Evolutionary conservation across 2,888 invertebrate genomes (phyloP).

Genomic region (Opisthograptis luteolata): DNA sequence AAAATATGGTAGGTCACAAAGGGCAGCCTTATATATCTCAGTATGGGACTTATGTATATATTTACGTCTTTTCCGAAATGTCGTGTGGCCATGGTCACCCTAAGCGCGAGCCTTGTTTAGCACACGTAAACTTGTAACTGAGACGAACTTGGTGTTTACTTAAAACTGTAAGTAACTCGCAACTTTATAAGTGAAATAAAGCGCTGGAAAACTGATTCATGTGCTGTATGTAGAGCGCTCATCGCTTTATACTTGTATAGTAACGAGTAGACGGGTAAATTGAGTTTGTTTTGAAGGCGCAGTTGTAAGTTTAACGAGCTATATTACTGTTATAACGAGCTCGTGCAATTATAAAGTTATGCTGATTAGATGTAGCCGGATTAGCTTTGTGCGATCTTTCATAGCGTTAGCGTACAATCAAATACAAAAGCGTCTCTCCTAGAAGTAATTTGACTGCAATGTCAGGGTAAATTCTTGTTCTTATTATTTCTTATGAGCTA

Average conservation of each 20-base stretch:
- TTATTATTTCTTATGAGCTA: too few species aligned
- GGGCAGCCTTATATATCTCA: too few species aligned
- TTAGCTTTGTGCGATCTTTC: constrained; percentile 10
- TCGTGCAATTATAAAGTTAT: constrained; percentile 26
- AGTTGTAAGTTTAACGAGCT: constrained; percentile 23
- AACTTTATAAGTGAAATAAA: constrained; percentile 50
- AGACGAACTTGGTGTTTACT: constrained; percentile 52
- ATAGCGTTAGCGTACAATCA: not conserved
- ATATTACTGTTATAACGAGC: constrained; percentile 24
- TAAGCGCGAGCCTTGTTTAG: constrained; percentile 43
- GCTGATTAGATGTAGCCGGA: constrained; percentile 13
- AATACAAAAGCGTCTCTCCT: too few species aligned
- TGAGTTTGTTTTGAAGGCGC: constrained; percentile 36
- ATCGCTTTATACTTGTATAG: constrained; percentile 25
- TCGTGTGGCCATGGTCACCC: constrained; percentile 1
- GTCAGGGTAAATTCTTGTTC: too few species aligned
- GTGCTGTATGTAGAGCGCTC: constrained; percentile 31
- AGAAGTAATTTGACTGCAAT: too few species aligned
- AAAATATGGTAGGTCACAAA: too few species aligned
- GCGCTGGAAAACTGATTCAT: constrained; percentile 37
- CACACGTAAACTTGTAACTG: constrained; percentile 53
- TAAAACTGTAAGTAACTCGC: constrained; percentile 53
- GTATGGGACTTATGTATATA: too few species aligned
- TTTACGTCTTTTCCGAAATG: not conserved
- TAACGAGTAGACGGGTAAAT: constrained; percentile 27